Evolutionary conservation across 2,888 invertebrate genomes (phyloP), one percentile per base, ranked within the genome.

Genomic region (Eupithecia abbreviata): DNA sequence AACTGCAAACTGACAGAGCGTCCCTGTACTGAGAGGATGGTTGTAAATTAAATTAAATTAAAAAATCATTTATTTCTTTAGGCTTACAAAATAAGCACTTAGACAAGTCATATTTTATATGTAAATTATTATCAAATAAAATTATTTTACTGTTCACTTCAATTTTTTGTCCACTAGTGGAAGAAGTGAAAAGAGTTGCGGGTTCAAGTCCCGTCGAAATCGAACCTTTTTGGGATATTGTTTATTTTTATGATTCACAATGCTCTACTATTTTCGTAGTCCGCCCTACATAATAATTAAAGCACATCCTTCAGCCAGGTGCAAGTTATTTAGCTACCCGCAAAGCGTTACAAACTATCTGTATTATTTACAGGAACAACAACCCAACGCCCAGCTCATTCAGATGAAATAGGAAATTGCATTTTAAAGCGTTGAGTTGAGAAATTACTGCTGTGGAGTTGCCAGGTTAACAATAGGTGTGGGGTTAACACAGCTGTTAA

Each of bases 391-490:
- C 7, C 49, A 47, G 55, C 62, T 66, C 69, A 70, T 72, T 58
- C 72, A 18, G 41, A 75, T 75, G 75, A 75, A 73, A 73, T 77
- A 42, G 67, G 75, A 77, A 70, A 75, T 73, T 77, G 72, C 77
- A 77, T 77, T 75, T 58, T 71, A 67, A 43, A 75, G 67, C 67
- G 47, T 66, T 6, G 69, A 77, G 71, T 51, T 68, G 68, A 74
- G 68, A 65, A 55, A 74, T 74, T 65, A 74, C 71, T 65, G n/a
- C 67, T 51, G 47, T 69, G 69, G 45, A 51, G 43, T 47, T 71
- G 67, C 49, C 47, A 71, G 66, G 66, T 67, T 55, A 41, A 69
- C 71, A 55, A 67, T 18, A 51, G 62, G 42, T 72, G 55, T 45
- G n/a, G 62, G 62, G 4, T 62, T 4, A 30, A 5, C 62, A 62